A percentile compares a stretch with the other conserved stretches of the same genome.
Conservation (phyloP, 2,113 vertebrate species). For the Brevimyrus niger region DNA sequence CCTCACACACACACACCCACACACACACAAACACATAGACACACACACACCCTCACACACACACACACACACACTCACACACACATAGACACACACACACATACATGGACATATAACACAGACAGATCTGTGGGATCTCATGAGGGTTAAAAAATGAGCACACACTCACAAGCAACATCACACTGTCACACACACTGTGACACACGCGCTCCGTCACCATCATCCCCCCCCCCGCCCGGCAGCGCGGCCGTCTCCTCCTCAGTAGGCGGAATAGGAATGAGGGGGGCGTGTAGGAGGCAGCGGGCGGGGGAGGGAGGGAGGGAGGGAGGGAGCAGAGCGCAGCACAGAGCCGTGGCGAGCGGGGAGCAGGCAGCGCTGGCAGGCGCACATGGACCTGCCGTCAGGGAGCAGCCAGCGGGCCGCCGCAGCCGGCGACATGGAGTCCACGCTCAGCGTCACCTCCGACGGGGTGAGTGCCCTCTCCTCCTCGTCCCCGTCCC, state of each 20-base stretch:
- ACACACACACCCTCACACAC: too few relatives aligned
- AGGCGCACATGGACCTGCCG: constrained; percentile 46
- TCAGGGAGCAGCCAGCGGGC: constrained; percentile 32
- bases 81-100: not conserved
- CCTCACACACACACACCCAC: too few relatives aligned
- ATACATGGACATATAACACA: not conserved
- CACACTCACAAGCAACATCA: not conserved
- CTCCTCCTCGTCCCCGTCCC: not conserved
- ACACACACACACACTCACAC: not conserved
- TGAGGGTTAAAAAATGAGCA: not conserved
- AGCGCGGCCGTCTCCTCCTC: constrained; percentile 37
- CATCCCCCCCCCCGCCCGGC: constrained; percentile 22
- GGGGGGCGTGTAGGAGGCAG: constrained; percentile 30
- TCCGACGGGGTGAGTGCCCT: constrained; percentile 43
- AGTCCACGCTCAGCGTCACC: constrained; percentile 72
- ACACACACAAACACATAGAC: too few relatives aligned
- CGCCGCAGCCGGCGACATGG: constrained; percentile 60
- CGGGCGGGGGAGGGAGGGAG: constrained; percentile 29
- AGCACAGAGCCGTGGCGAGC: constrained; percentile 20
- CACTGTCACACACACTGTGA: constrained; percentile 1
- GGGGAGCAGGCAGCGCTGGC: not conserved
- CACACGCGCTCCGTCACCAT: not conserved
- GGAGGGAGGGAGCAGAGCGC: constrained; percentile 28
- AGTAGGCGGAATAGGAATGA: constrained; percentile 66
- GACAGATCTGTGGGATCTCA: not conserved